Conservation (phyloP, 2,888 invertebrate genomes). For the Periphyllus acericola region DNA sequence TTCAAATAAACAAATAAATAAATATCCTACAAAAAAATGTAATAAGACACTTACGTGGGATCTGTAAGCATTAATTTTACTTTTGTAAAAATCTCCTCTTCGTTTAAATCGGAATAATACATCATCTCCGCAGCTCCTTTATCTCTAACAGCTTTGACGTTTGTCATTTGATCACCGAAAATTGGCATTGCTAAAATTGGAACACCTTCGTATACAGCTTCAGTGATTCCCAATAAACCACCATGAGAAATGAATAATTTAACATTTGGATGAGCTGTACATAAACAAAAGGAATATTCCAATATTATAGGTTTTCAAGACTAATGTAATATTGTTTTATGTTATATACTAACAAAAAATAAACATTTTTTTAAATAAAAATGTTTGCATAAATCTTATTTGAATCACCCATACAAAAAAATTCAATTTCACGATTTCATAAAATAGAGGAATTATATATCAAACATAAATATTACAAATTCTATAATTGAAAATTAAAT, state of each 20-base stretch:
- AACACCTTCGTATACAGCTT: constrained; percentile 58
- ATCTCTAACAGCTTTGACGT: constrained; percentile 44
- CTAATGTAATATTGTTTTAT: too few relatives aligned
- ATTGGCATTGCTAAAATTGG: constrained; percentile 56
- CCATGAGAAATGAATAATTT: constrained; percentile 57
- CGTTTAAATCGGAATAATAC: constrained; percentile 53
- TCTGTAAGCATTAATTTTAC: constrained; percentile 43
- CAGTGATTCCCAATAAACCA: constrained; percentile 55
- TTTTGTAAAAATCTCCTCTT: constrained; percentile 51
- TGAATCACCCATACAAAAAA: too few relatives aligned
- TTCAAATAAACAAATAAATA: too few relatives aligned
- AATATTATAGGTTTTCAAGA: too few relatives aligned
- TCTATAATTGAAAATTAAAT: too few relatives aligned
- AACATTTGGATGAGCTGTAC: constrained; percentile 57
- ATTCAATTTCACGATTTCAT: too few relatives aligned
- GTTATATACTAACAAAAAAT: too few relatives aligned
- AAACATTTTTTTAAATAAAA: too few relatives aligned
- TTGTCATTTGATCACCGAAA: constrained; percentile 56
- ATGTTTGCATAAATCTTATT: too few relatives aligned
- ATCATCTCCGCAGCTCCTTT: constrained; percentile 51
- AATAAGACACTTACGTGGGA: constrained; percentile 25
- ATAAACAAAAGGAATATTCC: background rate
- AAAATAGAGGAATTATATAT: too few relatives aligned
- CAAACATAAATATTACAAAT: too few relatives aligned
- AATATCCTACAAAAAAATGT: too few relatives aligned